Percentiles rank a stretch among this genome's conserved stretches.
phyloP scores from a whole-genome alignment of 2,888 invertebrate genomes.

The Acholoe squamosa region DNA sequence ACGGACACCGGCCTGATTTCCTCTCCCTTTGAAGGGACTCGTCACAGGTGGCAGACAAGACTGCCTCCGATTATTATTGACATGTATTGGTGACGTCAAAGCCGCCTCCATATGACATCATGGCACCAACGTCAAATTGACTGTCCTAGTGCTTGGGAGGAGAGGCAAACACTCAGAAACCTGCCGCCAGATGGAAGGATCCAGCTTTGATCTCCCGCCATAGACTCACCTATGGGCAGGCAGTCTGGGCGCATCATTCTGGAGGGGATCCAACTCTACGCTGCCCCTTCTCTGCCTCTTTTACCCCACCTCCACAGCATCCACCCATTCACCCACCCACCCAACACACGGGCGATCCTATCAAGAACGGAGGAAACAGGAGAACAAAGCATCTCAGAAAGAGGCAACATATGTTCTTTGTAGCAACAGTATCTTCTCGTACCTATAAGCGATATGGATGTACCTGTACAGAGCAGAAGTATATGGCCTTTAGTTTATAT shows the following conservation, averaged over 20 bases:
- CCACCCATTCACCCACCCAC: too few species aligned
- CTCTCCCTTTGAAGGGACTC: neutral
- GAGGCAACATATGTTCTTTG: too few species aligned
- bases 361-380: too few species aligned
- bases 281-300: neutral
- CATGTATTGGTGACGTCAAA: conserved; percentile 1
- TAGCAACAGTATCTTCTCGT: too few species aligned
- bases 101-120: neutral
- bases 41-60: neutral
- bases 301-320: neutral
- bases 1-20: too few species aligned
- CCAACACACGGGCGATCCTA: too few species aligned
- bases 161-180: conserved; percentile 11
- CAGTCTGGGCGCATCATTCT: neutral
- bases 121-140: neutral
- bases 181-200: neutral
- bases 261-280: neutral
- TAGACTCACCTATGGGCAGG: conserved; percentile 2
- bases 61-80: neutral
- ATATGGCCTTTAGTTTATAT: too few species aligned
- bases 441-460: too few species aligned
- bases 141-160: neutral
- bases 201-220: neutral
- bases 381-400: too few species aligned
- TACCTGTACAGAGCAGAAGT: too few species aligned